These are phyloP conservation scores for Macrocentrus cingulum DNA, from an alignment of 1,140 invertebrate species.

Conservation along the genomic window DNA sequence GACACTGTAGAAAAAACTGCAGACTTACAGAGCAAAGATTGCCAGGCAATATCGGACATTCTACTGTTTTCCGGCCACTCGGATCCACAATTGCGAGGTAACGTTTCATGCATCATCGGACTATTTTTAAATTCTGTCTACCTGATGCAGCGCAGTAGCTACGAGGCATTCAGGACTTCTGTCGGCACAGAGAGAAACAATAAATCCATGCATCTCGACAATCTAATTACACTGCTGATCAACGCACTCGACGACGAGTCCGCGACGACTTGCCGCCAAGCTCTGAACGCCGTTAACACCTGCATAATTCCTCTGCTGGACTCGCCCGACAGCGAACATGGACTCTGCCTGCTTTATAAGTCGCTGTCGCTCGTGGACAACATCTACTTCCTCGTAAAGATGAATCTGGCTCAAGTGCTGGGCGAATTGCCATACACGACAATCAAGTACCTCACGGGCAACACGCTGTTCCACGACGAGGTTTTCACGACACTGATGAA, in stretches of 20 bases:
- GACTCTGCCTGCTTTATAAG: conserved; percentile 63
- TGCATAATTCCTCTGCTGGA: conserved; percentile 67
- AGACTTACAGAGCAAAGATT: conserved; percentile 38
- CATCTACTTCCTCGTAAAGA: conserved; percentile 86
- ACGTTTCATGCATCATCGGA: conserved; percentile 68
- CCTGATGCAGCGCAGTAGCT: conserved; percentile 60
- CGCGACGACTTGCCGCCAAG: conserved; percentile 68
- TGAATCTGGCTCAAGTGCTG: conserved; percentile 68
- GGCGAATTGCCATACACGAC: conserved; percentile 62
- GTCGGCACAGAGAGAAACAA: conserved; percentile 34
- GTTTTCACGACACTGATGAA: conserved; percentile 66
- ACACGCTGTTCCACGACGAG: conserved; percentile 62
- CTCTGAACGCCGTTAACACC: conserved; percentile 61
- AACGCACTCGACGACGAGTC: conserved; percentile 72
- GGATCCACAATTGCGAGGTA: conserved; percentile 82
- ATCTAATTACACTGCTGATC: conserved; percentile 58
- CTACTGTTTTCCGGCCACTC: conserved; percentile 70
- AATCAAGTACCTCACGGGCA: conserved; percentile 56
- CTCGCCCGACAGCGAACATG: conserved; percentile 58
- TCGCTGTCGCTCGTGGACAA: conserved; percentile 70
- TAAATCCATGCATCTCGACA: conserved; percentile 53
- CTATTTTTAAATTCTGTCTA: conserved; percentile 68
- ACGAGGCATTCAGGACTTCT: conserved; percentile 40
- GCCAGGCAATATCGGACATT: conserved; percentile 70
- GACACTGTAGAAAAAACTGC: conserved; percentile 44